Base-by-base conservation (phyloP, 2,797 vertebrate species). In the Mormyrops attenuatus region DNA sequence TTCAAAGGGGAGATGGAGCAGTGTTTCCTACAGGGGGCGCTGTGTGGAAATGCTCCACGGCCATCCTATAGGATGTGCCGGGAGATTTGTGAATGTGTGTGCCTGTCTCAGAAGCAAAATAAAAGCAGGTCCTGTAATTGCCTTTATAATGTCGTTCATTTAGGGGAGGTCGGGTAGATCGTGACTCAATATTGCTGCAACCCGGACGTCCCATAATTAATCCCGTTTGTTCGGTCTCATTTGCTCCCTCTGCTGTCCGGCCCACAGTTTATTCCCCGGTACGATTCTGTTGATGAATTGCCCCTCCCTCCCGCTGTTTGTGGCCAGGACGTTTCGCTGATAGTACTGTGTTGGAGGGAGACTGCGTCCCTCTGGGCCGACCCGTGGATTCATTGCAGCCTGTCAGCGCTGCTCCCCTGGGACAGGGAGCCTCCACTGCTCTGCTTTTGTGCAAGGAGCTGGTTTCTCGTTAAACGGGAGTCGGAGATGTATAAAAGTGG, bases 31-130 rank as follows among this genome's bases (percentile, higher is more conserved):
- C 90, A 90, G 89, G 96, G 95, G 94, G 95, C 94, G 94, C 95
- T 95, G 95, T 96, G 95, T 97, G 95, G 96, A 96, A 95, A 94
- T 96, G 97, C 69, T 38, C 69, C 69, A 73, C 95, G 95, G 96
- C 97, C 97, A 96, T 97, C 95, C 95, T 95, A 95, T 96, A 95
- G 96, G 96, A 96, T 95, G 96, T 96, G 95, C 96, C 96, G 96
- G 96, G 96, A 96, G 97, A 98, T 97, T 95, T 93, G 96, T 95
- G 97, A 98, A 98, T 98, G 97, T 99, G 97, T 97, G 95, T 96
- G 96, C 95, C 96, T 94, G 93, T 95, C 90, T 90, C 94, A 92
- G 92, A 95, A 93, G 92, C 11, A 93, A 97, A 97, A 96, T 95
- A 96, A 97, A 96, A 90, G 93, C 90, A 94, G 90, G 92, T 96